These are phyloP conservation scores for Dendroctonus valens DNA, from an alignment of 1,140 invertebrate species.

Conservation along the genomic window DNA sequence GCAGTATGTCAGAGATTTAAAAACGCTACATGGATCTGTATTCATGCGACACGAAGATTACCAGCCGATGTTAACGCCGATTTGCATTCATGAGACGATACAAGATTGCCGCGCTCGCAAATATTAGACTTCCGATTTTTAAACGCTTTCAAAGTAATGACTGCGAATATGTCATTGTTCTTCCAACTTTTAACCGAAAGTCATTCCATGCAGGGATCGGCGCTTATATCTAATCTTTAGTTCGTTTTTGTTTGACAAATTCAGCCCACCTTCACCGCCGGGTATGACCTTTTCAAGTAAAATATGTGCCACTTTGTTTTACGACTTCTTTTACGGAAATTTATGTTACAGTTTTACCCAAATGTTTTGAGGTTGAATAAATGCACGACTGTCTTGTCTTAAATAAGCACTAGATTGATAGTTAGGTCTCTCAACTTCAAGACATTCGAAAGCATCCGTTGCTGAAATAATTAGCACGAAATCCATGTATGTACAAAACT, in stretches of 20 bases:
- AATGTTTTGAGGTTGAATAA: constrained; percentile 5
- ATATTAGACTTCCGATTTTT: constrained; percentile 45
- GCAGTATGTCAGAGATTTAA: constrained; percentile 27
- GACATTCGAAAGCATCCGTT: too few species aligned
- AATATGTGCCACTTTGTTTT: constrained; percentile 24
- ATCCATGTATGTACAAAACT: too few species aligned
- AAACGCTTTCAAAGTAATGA: constrained; percentile 42
- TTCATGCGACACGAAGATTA: constrained; percentile 43
- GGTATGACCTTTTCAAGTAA: constrained; percentile 14
- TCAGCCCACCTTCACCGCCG: constrained; percentile 10
- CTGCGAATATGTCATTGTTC: constrained; percentile 30
- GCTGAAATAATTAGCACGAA: too few species aligned
- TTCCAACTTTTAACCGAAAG: constrained; percentile 19
- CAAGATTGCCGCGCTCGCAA: constrained; percentile 45
- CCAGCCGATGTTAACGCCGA: constrained; percentile 37
- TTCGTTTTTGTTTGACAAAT: constrained; percentile 20
- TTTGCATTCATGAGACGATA: constrained; percentile 48
- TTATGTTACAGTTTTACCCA: constrained; percentile 6
- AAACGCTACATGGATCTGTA: constrained; percentile 31
- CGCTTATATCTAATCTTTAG: constrained; percentile 10
- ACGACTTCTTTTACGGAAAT: constrained; percentile 23
- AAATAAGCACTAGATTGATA: too few species aligned
- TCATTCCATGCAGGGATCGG: constrained; percentile 16
- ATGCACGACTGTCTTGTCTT: background rate
- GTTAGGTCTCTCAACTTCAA: too few species aligned